Percentiles rank a stretch among this genome's conserved stretches.
Evolutionary conservation across 2,888 invertebrate species (phyloP).

Genomic region (Osedax fenrisi): DNA sequence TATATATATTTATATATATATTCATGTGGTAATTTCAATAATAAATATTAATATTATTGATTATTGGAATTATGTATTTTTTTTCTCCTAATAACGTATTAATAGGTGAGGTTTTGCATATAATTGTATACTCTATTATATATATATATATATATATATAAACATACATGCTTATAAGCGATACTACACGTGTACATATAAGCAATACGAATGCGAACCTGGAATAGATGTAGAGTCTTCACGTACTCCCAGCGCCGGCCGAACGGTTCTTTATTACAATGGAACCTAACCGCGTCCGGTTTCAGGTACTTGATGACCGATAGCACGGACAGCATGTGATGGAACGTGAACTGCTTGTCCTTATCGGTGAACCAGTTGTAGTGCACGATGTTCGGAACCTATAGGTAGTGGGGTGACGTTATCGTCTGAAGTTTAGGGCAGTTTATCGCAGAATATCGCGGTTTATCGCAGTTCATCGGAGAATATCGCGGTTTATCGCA

Average conservation of each 20-base stretch:
- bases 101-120: not conserved
- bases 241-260: slow-evolving; percentile 36
- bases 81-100: too few species aligned
- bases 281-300: slow-evolving; percentile 36
- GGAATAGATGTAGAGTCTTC: slow-evolving; percentile 32
- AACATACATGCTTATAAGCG: not conserved
- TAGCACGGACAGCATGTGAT: slow-evolving; percentile 37
- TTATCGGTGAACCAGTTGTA: slow-evolving; percentile 37
- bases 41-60: too few species aligned
- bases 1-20: too few species aligned
- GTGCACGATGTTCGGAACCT: slow-evolving; percentile 37
- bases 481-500: too few species aligned
- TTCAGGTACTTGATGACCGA: slow-evolving; percentile 35
- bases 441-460: too few species aligned
- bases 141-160: too few species aligned
- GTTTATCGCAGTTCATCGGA: too few species aligned
- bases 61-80: too few species aligned
- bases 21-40: too few species aligned
- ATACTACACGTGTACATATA: not conserved
- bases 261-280: slow-evolving; percentile 35
- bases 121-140: too few species aligned
- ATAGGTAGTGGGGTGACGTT: too few species aligned
- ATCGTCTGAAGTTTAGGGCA: too few species aligned
- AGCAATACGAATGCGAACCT: slow-evolving; percentile 26
- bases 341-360: slow-evolving; percentile 33